A percentile compares a stretch with the other conserved stretches of the same genome.
These are phyloP conservation scores for Buathra laborator DNA, from an alignment of 2,888 invertebrate species.

Conservation along the genomic window DNA sequence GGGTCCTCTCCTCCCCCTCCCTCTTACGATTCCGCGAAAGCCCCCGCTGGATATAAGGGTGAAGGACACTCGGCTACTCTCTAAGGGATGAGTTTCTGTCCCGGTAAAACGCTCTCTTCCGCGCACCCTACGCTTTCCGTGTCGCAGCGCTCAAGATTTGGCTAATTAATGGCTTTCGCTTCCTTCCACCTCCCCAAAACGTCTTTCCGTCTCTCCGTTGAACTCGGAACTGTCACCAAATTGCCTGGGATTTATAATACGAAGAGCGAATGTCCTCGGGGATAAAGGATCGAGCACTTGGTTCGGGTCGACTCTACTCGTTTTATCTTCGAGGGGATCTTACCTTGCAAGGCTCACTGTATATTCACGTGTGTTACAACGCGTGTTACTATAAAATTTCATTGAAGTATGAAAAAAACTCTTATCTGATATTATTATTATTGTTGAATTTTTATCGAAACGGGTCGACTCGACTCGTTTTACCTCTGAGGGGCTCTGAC, in stretches of 20 bases:
- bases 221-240: constrained; percentile 56
- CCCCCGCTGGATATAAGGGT: constrained; percentile 59
- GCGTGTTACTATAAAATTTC: too few species aligned
- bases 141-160: constrained; percentile 50
- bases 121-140: constrained; percentile 14
- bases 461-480: not conserved
- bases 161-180: constrained; percentile 66
- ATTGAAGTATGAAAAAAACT: too few species aligned
- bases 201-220: constrained; percentile 10
- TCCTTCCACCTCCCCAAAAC: constrained; percentile 13
- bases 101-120: constrained; percentile 14
- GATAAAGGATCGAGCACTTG: constrained; percentile 25
- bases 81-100: constrained; percentile 51
- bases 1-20: constrained; percentile 6
- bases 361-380: not conserved
- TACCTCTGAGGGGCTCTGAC: not conserved
- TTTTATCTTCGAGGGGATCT: not conserved
- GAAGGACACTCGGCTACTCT: constrained; percentile 31
- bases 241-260: constrained; percentile 47
- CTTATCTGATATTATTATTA: too few species aligned
- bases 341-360: not conserved
- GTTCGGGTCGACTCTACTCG: not conserved
- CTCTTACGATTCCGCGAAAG: constrained; percentile 56
- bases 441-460: too few species aligned
- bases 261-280: constrained; percentile 19